Percentiles rank a stretch among this genome's conserved stretches.
These are phyloP conservation scores for Tamandua tetradactyla DNA, from an alignment of 2,797 vertebrate species.

Conservation along the genomic window DNA sequence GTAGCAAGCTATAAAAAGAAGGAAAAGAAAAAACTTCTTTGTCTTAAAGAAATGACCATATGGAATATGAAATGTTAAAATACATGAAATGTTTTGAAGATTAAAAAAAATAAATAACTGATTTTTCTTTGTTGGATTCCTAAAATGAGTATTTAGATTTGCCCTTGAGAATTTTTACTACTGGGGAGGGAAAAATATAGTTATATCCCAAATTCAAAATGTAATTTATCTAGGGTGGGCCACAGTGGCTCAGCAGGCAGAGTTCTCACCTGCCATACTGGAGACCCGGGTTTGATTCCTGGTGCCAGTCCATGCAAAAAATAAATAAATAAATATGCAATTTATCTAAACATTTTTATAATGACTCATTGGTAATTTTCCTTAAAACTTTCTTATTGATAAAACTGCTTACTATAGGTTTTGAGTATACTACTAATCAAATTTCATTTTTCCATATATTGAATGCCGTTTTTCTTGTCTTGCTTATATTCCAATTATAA, in stretches of 20 bases:
- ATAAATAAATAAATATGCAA: too few relatives aligned
- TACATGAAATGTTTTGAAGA: not conserved
- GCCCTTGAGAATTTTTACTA: conserved; percentile 1
- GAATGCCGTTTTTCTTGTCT: conserved; percentile 5
- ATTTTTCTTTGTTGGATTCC: not conserved
- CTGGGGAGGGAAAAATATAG: not conserved
- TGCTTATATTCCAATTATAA: conserved; percentile 45
- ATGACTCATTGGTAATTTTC: not conserved
- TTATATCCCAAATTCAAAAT: not conserved
- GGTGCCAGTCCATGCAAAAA: too few relatives aligned
- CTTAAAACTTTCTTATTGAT: not conserved
- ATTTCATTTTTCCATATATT: not conserved
- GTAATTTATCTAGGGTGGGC: not conserved
- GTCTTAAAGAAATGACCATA: not conserved
- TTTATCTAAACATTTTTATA: not conserved
- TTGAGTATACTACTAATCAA: not conserved
- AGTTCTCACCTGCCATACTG: too few relatives aligned
- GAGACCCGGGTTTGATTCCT: too few relatives aligned
- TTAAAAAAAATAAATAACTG: not conserved
- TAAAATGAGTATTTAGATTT: conserved; percentile 8
- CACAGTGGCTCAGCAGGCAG: too few relatives aligned
- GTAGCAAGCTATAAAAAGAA: not conserved
- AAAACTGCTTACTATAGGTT: conserved; percentile 17
- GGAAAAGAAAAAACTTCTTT: not conserved
- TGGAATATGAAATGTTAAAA: not conserved